Conservation (phyloP, 2,797 vertebrate species). For the Graptemys geographica region DNA sequence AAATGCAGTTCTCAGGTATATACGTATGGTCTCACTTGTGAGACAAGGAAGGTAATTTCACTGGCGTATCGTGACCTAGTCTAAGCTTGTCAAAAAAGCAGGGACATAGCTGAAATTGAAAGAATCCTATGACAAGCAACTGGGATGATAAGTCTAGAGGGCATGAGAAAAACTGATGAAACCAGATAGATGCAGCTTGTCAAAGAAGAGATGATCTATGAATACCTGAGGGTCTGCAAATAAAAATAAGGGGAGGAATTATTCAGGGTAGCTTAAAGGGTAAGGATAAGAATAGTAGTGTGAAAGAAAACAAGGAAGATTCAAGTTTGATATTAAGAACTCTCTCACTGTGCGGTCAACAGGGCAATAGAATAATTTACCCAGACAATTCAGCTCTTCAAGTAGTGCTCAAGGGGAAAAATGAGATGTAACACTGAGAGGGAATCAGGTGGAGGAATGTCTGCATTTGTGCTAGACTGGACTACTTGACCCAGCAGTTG, state of each 20-base stretch:
- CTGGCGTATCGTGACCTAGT: background rate
- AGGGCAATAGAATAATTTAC: background rate
- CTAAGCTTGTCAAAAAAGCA: background rate
- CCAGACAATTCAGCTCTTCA: background rate
- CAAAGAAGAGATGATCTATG: background rate
- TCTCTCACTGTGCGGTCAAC: background rate
- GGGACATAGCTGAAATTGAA: background rate
- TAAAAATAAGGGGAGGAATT: background rate
- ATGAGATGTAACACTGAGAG: background rate
- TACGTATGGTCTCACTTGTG: background rate
- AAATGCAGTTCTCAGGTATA: background rate
- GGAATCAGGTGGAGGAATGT: background rate
- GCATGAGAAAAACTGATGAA: background rate
- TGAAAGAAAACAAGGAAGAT: background rate
- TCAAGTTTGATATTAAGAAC: background rate
- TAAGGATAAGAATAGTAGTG: background rate
- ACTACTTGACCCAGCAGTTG: background rate
- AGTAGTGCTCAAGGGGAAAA: background rate
- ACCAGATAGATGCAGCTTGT: background rate
- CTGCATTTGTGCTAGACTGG: background rate
- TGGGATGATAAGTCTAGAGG: background rate
- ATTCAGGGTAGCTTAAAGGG: background rate
- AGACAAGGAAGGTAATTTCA: background rate
- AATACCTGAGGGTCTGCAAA: background rate
- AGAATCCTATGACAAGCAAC: background rate